phyloP scores from a whole-genome alignment of 2,113 vertebrate species.

The Elachura formosa region DNA sequence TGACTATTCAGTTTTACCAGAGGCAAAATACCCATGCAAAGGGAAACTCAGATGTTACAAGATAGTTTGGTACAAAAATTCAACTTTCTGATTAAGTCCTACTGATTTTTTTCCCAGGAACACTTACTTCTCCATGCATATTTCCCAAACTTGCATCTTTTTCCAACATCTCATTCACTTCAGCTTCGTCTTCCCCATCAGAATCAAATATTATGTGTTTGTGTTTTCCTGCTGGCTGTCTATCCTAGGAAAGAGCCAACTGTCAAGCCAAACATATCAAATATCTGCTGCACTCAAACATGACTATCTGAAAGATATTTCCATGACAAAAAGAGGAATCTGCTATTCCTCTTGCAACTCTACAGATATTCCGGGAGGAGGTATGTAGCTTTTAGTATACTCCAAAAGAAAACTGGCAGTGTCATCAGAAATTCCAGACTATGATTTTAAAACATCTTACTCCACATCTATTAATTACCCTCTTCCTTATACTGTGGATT shows the following conservation, averaged over 20 bases:
- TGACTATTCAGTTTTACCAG: not conserved
- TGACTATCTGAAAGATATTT: not conserved
- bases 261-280: not conserved
- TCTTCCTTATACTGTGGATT: not conserved
- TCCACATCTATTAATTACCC: not conserved
- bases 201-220: slow-evolving; percentile 87
- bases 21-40: not conserved
- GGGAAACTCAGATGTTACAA: not conserved
- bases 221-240: slow-evolving; percentile 55
- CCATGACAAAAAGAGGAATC: not conserved
- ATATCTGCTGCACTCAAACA: not conserved
- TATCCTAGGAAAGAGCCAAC: slow-evolving; percentile 70
- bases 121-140: slow-evolving; percentile 41
- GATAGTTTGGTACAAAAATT: not conserved
- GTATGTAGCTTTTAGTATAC: not conserved
- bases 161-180: not conserved
- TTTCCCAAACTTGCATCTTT: slow-evolving; percentile 2
- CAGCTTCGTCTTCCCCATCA: slow-evolving; percentile 71
- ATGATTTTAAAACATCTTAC: not conserved
- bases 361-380: not conserved
- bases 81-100: not conserved
- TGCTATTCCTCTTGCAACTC: not conserved
- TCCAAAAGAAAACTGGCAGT: not conserved
- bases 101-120: not conserved
- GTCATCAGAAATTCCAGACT: not conserved